These are phyloP conservation scores for Luperina nickerlii DNA, from an alignment of 2,888 invertebrate species.

Conservation along the genomic window DNA sequence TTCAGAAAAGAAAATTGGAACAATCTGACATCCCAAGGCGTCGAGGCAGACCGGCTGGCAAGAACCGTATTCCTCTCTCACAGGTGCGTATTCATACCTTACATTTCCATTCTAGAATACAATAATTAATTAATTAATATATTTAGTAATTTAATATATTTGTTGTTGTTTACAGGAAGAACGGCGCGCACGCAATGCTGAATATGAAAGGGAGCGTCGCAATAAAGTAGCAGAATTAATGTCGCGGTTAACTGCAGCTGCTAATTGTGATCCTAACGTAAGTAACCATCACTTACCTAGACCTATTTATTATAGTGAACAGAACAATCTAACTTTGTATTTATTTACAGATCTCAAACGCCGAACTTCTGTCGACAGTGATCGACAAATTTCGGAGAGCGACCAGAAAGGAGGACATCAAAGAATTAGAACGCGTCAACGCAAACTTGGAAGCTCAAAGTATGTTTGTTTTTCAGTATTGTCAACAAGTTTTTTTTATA, in stretches of 20 bases:
- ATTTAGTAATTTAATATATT: not conserved
- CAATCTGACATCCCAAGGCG: too few relatives aligned
- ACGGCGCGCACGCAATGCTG: constrained; percentile 76
- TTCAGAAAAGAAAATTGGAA: too few relatives aligned
- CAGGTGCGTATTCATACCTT: constrained; percentile 63
- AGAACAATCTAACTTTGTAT: not conserved
- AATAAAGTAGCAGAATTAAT: constrained; percentile 72
- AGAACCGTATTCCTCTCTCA: constrained; percentile 72
- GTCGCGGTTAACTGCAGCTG: constrained; percentile 69
- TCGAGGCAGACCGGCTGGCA: constrained; percentile 76
- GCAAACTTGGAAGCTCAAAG: constrained; percentile 70
- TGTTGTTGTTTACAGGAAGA: constrained; percentile 68
- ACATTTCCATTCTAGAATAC: not conserved
- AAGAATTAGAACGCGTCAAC: constrained; percentile 66
- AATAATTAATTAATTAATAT: not conserved
- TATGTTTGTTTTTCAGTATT: constrained; percentile 40
- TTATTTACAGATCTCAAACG: constrained; percentile 61
- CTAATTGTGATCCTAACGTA: constrained; percentile 69
- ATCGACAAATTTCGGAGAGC: constrained; percentile 68
- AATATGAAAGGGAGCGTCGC: constrained; percentile 76
- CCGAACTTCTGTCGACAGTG: constrained; percentile 70
- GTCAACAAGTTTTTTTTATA: too few relatives aligned
- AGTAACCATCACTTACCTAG: constrained; percentile 27
- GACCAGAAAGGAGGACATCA: constrained; percentile 55
- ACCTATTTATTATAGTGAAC: too few relatives aligned